These are phyloP conservation scores for Sclerurus mexicanus DNA, from an alignment of 2,113 vertebrate genomes.

Conservation along the genomic window DNA sequence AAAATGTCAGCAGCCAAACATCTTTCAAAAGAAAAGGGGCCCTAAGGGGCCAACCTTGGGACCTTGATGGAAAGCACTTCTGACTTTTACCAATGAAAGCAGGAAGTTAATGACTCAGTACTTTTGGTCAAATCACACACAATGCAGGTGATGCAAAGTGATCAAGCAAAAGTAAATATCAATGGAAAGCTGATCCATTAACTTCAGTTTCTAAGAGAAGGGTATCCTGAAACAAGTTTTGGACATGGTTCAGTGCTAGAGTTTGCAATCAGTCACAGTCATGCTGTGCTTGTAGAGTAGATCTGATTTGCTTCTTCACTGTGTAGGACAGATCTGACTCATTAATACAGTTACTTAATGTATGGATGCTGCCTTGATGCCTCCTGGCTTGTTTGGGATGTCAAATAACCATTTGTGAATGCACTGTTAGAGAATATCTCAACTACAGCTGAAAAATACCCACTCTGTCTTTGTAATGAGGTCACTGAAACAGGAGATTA, in stretches of 20 bases:
- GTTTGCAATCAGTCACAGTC: fast-evolving
- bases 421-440: not conserved
- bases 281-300: fast-evolving
- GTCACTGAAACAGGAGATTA: not conserved
- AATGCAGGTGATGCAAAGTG: too few species aligned
- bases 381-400: not conserved
- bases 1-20: not conserved
- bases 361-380: not conserved
- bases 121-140: fast-evolving
- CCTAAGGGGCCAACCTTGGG: not conserved
- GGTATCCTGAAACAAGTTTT: not conserved
- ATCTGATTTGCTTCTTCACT: not conserved
- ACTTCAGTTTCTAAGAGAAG: not conserved
- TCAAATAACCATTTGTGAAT: not conserved
- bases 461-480: not conserved
- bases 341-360: not conserved
- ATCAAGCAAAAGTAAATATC: not conserved
- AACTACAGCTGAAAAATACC: not conserved
- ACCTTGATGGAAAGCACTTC: not conserved
- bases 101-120: not conserved
- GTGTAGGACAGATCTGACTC: not conserved
- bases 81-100: not conserved
- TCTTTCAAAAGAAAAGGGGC: not conserved
- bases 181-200: not conserved
- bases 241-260: not conserved